Evolutionary conservation across 2,113 vertebrate genomes (phyloP), one percentile per base, ranked within the genome.

Genomic region (Polypterus senegalus): DNA sequence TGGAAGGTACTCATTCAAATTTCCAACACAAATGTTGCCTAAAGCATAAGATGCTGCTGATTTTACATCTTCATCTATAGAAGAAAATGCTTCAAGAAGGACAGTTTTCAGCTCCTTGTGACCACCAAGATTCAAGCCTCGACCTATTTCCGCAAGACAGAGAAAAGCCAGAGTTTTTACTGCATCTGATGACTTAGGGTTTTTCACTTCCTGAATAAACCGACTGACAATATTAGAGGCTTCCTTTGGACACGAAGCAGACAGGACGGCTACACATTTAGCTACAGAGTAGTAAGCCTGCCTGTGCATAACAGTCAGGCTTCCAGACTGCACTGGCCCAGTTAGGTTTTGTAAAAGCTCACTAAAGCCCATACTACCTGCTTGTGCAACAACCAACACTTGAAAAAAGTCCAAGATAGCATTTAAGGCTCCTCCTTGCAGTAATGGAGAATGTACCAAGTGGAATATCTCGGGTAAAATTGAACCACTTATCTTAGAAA

Each of bases 71-170:
- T 98, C 92, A 0, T 81, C 93, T 61, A 86, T 72, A 3, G 90
- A 95, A 0, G 82, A 67, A 11, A 98, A 86, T 0, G 94, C 93
- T 10, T 94, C 91, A 71, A 98, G 78, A 44, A 94, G 85, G 63
- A 96, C 85, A 0, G 73, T 63, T 71, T 90, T 91, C 63, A 97
- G 85, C 70, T 97, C 93, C 53, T 81, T 84, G 66, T 93, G 91
- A 0, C 79, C 79, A 2, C 89, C 83, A 0, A 95, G 59, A 68
- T 86, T 88, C 3, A 73, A 83, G 61, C 70, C 79, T 59, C 87
- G 88, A 7, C 94, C 94, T 68, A 93, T 81, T 79, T 97, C 92
- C 0, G 91, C 94, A 70, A 98, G 79, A 0, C 91, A 85, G 49
- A 97, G 69, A 68, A 97, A 90, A 1, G 92, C 87, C 55, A 98